These are phyloP conservation scores for Hycleus phaleratus DNA, from an alignment of 1,140 invertebrate genomes.

Conservation along the genomic window DNA sequence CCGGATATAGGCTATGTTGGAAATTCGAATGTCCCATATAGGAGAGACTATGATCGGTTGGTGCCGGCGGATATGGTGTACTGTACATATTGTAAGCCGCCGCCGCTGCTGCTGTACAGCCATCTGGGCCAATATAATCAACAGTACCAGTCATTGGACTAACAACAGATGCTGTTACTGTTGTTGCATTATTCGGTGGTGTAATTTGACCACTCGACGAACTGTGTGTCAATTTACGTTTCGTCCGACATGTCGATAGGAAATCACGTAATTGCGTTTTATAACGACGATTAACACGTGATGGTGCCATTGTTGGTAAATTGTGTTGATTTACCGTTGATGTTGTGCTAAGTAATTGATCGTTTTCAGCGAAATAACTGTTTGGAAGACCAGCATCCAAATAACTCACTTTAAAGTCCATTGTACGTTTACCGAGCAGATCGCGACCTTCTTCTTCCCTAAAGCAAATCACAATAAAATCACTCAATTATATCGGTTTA, in stretches of 20 bases:
- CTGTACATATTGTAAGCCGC: constrained; percentile 76
- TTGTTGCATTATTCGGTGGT: constrained; percentile 19
- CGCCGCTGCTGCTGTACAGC: constrained; percentile 41
- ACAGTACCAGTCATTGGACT: constrained; percentile 46
- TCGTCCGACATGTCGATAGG: constrained; percentile 82
- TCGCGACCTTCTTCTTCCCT: constrained; percentile 98
- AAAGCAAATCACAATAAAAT: background rate
- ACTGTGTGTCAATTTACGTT: constrained; percentile 65
- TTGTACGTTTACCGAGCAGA: constrained; percentile 90
- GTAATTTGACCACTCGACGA: constrained; percentile 39
- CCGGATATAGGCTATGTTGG: constrained; percentile 60
- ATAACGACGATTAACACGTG: constrained; percentile 75
- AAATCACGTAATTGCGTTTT: constrained; percentile 90
- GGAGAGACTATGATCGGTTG: constrained; percentile 54
- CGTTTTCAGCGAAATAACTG: constrained; percentile 79
- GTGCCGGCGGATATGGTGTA: constrained; percentile 64
- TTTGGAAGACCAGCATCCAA: constrained; percentile 85
- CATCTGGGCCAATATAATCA: constrained; percentile 58
- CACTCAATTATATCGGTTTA: background rate
- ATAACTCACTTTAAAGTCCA: constrained; percentile 98
- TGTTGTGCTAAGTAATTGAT: constrained; percentile 53
- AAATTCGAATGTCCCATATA: constrained; percentile 72
- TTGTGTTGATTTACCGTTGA: constrained; percentile 41
- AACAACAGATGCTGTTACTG: constrained; percentile 31
- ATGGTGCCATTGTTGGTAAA: constrained; percentile 54